Percentiles rank a stretch among this genome's conserved stretches.
Conservation (phyloP, 2,113 vertebrate species). For the human (Homo sapiens) region GRCh38 chr13:74049001-74049500, state of each 20-base stretch:
- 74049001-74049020: not conserved
- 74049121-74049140: not conserved
- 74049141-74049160: not conserved
- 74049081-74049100: not conserved
- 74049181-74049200: not conserved
- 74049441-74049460: not conserved
- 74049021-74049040: not conserved
- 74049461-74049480: not conserved
- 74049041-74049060: not conserved
- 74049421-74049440: not conserved
- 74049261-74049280: not conserved
- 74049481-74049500: not conserved
- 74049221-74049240: not conserved
- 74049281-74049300: not conserved
- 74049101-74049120: not conserved
- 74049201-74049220: not conserved
- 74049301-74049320: not conserved
- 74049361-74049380: not conserved
- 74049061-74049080: not conserved
- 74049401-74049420: not conserved
- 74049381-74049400: not conserved
- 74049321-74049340: not conserved
- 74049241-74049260: accelerated
- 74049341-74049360: not conserved
- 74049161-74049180: not conserved